Percentiles rank a stretch among this genome's conserved stretches.
Evolutionary conservation across 2,113 vertebrate species (phyloP).

Genomic region (Bubo blakistoni): DNA sequence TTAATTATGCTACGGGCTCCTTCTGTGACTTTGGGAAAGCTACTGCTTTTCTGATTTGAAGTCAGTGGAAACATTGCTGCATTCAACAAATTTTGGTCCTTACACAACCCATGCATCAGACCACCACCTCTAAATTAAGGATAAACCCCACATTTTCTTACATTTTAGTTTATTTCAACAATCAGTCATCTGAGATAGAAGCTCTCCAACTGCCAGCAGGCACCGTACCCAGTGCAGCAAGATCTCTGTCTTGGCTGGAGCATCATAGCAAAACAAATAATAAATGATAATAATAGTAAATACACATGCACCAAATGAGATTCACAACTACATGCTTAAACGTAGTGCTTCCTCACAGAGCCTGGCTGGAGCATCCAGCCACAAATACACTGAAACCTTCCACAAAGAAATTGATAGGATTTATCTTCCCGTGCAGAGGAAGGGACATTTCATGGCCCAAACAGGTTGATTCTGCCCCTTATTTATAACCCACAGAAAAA

Average conservation of each 20-base stretch:
- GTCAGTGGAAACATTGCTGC: background rate
- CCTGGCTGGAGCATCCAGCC: background rate
- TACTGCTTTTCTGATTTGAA: background rate
- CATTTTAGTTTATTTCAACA: background rate
- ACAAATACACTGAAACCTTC: background rate
- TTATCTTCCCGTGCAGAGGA: background rate
- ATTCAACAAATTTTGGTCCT: background rate
- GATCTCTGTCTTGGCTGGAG: background rate
- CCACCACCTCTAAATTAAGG: background rate
- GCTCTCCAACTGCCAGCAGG: background rate
- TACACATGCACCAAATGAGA: background rate
- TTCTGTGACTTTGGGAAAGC: background rate
- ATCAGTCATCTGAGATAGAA: background rate
- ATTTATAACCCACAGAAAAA: background rate
- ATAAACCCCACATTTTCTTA: accelerated
- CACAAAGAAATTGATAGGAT: background rate
- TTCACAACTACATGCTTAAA: background rate
- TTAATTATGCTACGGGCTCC: background rate
- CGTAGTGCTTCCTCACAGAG: background rate
- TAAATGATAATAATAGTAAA: background rate
- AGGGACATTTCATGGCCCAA: background rate
- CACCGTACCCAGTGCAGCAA: background rate
- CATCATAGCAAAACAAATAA: background rate
- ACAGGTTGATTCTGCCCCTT: conserved; percentile 1
- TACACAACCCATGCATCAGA: accelerated